These are phyloP conservation scores for Lordiphosa mommai DNA, from an alignment of 1,140 invertebrate species.

Conservation along the genomic window DNA sequence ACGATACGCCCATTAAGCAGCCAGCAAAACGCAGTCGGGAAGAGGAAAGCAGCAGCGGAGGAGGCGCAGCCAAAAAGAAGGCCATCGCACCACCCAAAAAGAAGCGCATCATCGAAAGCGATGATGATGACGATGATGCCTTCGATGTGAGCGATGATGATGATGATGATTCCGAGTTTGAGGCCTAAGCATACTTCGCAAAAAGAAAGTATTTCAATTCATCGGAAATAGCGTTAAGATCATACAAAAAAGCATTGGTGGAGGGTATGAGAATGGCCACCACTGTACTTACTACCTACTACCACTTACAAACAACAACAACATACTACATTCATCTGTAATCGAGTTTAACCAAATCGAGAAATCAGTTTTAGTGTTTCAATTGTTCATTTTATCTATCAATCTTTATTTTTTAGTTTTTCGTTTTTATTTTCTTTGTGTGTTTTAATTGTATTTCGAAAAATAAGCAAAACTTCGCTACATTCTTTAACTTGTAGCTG, in stretches of 20 bases:
- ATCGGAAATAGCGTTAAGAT: neutral
- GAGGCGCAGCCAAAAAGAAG: conserved; percentile 45
- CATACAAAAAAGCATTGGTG: neutral
- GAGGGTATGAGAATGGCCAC: too few species aligned
- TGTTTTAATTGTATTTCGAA: conserved; percentile 19
- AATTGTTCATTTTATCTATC: conserved; percentile 7
- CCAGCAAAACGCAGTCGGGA: conserved; percentile 54
- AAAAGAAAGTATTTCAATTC: conserved; percentile 17
- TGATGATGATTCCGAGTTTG: conserved; percentile 64
- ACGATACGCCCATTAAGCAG: conserved; percentile 45
- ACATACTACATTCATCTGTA: neutral
- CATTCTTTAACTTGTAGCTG: conserved; percentile 53
- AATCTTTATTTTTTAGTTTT: neutral
- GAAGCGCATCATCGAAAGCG: conserved; percentile 38
- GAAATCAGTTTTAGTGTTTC: neutral
- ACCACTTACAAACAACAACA: neutral
- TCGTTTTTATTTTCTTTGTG: conserved; percentile 7
- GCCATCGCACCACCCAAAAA: conserved; percentile 31
- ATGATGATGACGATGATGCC: conserved; percentile 29
- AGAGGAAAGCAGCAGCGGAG: conserved; percentile 42
- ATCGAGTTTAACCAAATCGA: conserved; percentile 6
- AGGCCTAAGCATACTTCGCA: conserved; percentile 31
- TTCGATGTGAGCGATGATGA: conserved; percentile 28
- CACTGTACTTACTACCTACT: neutral
- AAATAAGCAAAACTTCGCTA: conserved; percentile 41